Evolutionary conservation across 2,797 vertebrate genomes (phyloP), one percentile per base, ranked within the genome.

Genomic region (Martes flavigula): DNA sequence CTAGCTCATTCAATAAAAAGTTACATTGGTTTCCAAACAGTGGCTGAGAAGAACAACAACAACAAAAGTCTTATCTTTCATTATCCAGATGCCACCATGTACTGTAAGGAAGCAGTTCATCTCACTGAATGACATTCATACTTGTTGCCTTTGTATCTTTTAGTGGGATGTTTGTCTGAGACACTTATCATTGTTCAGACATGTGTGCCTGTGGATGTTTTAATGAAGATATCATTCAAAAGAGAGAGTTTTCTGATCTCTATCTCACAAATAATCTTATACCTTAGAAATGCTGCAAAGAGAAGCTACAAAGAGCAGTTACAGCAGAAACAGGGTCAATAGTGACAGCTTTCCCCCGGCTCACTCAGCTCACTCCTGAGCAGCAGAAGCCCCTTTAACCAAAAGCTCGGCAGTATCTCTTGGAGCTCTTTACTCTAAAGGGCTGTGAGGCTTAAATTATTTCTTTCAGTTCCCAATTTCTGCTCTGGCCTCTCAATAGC

Each of bases 381-480:
- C 14, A 79, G 25, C 23, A 56, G n/a, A 86, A 56, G 43, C 18
- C 43, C 4, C 51, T 82, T 92, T 85, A 81, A 64, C 17, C 40
- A 23, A 25, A 88, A 51, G 10, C 58, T 81, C 68, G 8, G 14
- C 7, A 38, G 43, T 46, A 13, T 64, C 54, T 30, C 25, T 58
- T 14, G 18, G 30, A 64, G 38, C 23, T 81, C 51, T 35, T 58
- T 48, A 7, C 18, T 78, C 18, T 43, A 56, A 40, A 82, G 30
- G 62, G 43, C 60, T 58, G 15, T 77, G 84, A 77, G 48, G 27
- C 18, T 46, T 85, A 64, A 85, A 64, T 82, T 60, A 23, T 27
- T 96, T 13, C 23, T 77, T 51, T 68, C 40, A 11, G 20, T 25
- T 90, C 81, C 85, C 66, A 90, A 35, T 77, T 89, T 70, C 51